Conservation (phyloP, 2,888 invertebrate species). For the Ptychoptera albimana region DNA sequence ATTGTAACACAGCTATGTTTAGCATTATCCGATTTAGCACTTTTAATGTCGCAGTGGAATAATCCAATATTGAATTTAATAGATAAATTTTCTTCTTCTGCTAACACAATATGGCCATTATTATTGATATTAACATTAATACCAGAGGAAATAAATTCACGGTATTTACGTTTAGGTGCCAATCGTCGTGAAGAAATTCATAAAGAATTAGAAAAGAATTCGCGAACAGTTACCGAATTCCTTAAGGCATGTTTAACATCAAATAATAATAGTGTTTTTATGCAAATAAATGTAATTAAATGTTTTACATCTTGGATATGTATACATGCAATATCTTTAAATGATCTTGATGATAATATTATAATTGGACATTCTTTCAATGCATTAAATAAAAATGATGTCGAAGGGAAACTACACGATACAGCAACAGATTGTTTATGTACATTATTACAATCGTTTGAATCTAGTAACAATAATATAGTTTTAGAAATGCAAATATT, state of each 20-base stretch:
- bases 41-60: constrained; percentile 89
- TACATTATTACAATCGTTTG: constrained; percentile 66
- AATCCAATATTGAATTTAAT: constrained; percentile 75
- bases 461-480: constrained; percentile 54
- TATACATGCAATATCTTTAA: constrained; percentile 62
- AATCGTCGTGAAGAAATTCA: constrained; percentile 78
- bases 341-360: constrained; percentile 54
- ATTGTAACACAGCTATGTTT: constrained; percentile 87
- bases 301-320: constrained; percentile 89
- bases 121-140: constrained; percentile 85
- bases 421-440: constrained; percentile 85
- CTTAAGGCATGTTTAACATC: constrained; percentile 59
- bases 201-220: constrained; percentile 58
- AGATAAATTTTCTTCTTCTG: constrained; percentile 47
- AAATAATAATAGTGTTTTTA: constrained; percentile 44
- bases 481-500: constrained; percentile 66
- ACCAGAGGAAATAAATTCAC: constrained; percentile 86
- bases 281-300: constrained; percentile 56
- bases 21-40: constrained; percentile 81
- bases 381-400: constrained; percentile 43
- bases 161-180: constrained; percentile 69
- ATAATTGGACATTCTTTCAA: constrained; percentile 59
- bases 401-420: constrained; percentile 57
- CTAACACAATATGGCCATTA: constrained; percentile 61
- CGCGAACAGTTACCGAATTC: constrained; percentile 62